These are phyloP conservation scores for Oreotrochilus melanogaster DNA, from an alignment of 2,113 vertebrate species.

Conservation along the genomic window DNA sequence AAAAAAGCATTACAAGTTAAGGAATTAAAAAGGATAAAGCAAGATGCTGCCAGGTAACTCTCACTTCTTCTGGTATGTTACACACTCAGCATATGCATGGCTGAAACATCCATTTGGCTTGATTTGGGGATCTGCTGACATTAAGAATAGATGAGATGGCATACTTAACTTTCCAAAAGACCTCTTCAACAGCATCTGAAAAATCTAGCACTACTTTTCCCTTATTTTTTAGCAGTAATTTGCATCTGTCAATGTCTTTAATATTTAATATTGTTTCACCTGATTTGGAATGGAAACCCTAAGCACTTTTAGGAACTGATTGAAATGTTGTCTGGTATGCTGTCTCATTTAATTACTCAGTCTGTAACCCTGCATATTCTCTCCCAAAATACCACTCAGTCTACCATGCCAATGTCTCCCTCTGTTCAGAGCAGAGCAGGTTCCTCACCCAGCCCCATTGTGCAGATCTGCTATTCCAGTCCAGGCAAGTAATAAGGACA, in stretches of 20 bases:
- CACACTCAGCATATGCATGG: constrained; percentile 12
- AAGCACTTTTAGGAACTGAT: constrained; percentile 32
- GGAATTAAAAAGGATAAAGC: constrained; percentile 1
- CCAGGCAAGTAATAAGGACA: neutral
- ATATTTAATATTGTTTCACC: constrained; percentile 61
- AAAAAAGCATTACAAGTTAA: constrained; percentile 20
- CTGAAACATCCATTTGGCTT: constrained; percentile 53
- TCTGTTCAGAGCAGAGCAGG: neutral
- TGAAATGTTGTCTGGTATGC: constrained; percentile 11
- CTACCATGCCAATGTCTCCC: neutral
- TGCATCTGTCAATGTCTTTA: constrained; percentile 37
- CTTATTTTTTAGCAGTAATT: constrained; percentile 2
- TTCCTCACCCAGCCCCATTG: neutral
- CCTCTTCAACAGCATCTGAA: neutral
- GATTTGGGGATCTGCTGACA: neutral
- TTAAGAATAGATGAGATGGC: constrained; percentile 59
- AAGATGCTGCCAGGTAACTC: constrained; percentile 33
- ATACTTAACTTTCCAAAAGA: constrained; percentile 39
- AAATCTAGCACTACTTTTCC: neutral
- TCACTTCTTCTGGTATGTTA: constrained; percentile 30
- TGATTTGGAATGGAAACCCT: constrained; percentile 14
- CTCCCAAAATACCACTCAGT: neutral
- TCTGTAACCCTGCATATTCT: neutral
- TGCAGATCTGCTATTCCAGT: neutral
- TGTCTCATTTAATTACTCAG: neutral